Conservation (phyloP, 2,797 vertebrate genomes). For the Xiphorhynchus erythropygius region DNA sequence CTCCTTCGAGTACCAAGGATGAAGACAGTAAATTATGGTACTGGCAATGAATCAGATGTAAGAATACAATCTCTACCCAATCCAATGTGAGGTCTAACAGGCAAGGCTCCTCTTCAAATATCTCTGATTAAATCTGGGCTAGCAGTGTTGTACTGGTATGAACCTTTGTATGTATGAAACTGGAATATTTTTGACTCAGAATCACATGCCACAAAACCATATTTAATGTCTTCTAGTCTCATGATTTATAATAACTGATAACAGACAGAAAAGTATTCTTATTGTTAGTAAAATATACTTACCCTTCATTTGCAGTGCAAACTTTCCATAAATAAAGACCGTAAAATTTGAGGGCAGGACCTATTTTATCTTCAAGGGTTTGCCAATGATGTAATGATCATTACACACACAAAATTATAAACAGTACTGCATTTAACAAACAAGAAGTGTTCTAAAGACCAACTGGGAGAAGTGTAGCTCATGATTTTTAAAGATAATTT, state of each 20-base stretch:
- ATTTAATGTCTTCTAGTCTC: not conserved
- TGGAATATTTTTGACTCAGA: not conserved
- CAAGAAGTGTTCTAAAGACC: not conserved
- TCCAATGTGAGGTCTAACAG: not conserved
- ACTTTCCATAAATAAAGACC: not conserved
- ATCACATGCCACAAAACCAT: not conserved
- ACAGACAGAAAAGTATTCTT: not conserved
- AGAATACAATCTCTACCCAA: not conserved
- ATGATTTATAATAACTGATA: not conserved
- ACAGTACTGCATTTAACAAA: not conserved
- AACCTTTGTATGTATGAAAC: not conserved
- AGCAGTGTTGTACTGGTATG: not conserved
- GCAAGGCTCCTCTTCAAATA: not conserved
- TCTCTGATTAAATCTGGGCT: not conserved
- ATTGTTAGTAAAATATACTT: not conserved
- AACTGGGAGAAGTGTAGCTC: constrained; percentile 71
- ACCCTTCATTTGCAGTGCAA: not conserved
- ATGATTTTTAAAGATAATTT: constrained; percentile 80
- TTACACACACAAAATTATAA: not conserved
- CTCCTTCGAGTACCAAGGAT: not conserved
- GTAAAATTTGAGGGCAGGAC: not conserved
- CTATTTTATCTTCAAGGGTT: not conserved
- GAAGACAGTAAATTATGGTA: not conserved
- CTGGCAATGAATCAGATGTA: not conserved
- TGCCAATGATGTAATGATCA: not conserved